Percentiles rank a stretch among this genome's conserved stretches.
Evolutionary conservation across 1,140 invertebrate genomes (phyloP).

Genomic region (Drosophila pseudoobscura): DNA sequence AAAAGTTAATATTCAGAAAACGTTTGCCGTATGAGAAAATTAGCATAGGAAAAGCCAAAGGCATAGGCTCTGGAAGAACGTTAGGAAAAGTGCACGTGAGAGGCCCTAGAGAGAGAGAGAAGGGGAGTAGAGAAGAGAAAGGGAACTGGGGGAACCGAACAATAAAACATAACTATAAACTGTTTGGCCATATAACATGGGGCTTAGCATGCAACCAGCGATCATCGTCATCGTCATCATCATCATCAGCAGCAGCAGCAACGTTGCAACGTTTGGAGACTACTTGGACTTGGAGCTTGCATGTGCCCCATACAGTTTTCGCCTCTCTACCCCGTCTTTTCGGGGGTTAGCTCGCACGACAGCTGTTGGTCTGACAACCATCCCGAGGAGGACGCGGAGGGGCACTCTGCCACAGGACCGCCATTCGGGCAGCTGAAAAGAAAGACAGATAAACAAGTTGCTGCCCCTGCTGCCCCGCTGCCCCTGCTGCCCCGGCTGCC

Average conservation of each 20-base stretch:
- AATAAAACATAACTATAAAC: constrained; percentile 69
- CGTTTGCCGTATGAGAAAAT: constrained; percentile 57
- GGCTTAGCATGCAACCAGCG: constrained; percentile 50
- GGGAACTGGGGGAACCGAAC: constrained; percentile 13
- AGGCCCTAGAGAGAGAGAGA: constrained; percentile 20
- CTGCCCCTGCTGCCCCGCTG: constrained; percentile 25
- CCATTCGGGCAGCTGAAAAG: constrained; percentile 62
- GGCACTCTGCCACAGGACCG: constrained; percentile 26
- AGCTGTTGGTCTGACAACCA: constrained; percentile 70
- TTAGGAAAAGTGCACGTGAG: constrained; percentile 36
- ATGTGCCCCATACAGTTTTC: not conserved
- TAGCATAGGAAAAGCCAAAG: constrained; percentile 48
- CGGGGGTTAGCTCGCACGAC: constrained; percentile 55
- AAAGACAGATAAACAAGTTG: constrained; percentile 75
- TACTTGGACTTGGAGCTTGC: too few relatives aligned
- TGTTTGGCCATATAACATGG: constrained; percentile 44
- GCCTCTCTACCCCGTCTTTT: not conserved
- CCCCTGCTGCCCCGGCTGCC: not conserved
- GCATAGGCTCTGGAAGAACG: constrained; percentile 7
- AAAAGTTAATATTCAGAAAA: constrained; percentile 55
- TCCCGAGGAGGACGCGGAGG: constrained; percentile 35
- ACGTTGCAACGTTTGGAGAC: not conserved
- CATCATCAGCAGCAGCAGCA: constrained; percentile 1
- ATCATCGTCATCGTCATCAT: constrained; percentile 40
- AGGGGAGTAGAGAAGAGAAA: not conserved